Base-by-base conservation (phyloP, 2,113 vertebrate genomes). In the Protomyctophum bolini region DNA sequence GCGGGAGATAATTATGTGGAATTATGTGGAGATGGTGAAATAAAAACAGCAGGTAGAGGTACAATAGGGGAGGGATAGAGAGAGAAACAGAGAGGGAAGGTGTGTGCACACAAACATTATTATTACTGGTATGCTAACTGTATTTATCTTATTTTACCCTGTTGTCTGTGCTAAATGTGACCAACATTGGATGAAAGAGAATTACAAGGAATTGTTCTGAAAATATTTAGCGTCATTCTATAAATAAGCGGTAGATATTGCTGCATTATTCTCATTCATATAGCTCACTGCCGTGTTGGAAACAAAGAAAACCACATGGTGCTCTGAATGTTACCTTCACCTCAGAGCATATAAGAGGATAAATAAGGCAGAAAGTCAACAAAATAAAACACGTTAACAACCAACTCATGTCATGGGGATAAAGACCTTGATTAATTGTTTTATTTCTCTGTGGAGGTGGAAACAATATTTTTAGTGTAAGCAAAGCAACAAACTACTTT, bases 31-130 rank as follows among this genome's bases (percentile, higher is more conserved):
- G 33, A 41, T 6, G 33, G 33, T 41, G 33, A 41, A 41, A 41
- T 1, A 41, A 41, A 41, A 41, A 41, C 33, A 41, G 33, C 33
- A 41, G 33, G 33, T 41, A 41, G 33, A 41, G 33, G 33, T 41
- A 6, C 33, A 71, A 12, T 64, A 11, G n/a, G 69, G 75, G 7
- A 68, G 60, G 58, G 8, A 52, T 7, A 61, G 66, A 3, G 11
- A 29, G 50, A 59, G 65, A 62, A 48, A 65, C 48, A 48, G 47
- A 54, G 21, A 62, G 55, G 2, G 66, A 54, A 10, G 61, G 45
- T 2, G 12, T 15, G 15, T 58, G 7, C 28, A 2, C 21, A 8
- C 5, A 29, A 29, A 28, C 2, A 28, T 28, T 15, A 7, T 48
- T 52, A 51, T 7, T 50, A 4, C 9, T 52, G 57, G 5, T 41